phyloP scores from a whole-genome alignment of 2,888 invertebrate genomes.

The Trachelus stipa region DNA sequence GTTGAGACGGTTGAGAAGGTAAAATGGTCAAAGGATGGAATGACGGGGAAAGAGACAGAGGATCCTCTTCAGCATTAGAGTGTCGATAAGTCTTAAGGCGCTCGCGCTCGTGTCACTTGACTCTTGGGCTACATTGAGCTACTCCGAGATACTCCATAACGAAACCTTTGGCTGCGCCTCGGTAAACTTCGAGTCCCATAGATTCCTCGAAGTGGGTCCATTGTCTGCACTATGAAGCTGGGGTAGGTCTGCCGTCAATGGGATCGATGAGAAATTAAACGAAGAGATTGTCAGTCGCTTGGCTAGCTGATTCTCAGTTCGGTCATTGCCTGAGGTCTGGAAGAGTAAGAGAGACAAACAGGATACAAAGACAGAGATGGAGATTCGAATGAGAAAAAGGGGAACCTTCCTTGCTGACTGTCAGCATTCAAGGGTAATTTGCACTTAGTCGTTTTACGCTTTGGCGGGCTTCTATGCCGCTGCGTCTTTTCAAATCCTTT shows the following conservation, averaged over 20 bases:
- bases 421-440: constrained; percentile 33
- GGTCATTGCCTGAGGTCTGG: not conserved
- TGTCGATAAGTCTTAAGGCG: not conserved
- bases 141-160: not conserved
- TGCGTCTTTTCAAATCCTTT: constrained; percentile 21
- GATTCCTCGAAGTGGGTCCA: not conserved
- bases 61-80: not conserved
- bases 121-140: not conserved
- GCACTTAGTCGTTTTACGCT: constrained; percentile 31
- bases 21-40: not conserved
- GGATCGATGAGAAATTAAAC: not conserved
- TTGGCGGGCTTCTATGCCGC: constrained; percentile 15
- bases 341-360: not conserved
- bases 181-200: not conserved
- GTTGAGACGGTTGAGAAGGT: not conserved
- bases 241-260: not conserved
- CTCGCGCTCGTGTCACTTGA: not conserved
- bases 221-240: not conserved
- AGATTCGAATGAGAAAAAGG: constrained; percentile 19
- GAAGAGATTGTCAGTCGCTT: not conserved
- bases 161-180: not conserved
- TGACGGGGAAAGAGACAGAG: not conserved
- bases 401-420: constrained; percentile 7
- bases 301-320: not conserved
- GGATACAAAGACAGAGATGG: constrained; percentile 7